Conservation (phyloP, 2,113 vertebrate species). For the Indicator indicator region DNA sequence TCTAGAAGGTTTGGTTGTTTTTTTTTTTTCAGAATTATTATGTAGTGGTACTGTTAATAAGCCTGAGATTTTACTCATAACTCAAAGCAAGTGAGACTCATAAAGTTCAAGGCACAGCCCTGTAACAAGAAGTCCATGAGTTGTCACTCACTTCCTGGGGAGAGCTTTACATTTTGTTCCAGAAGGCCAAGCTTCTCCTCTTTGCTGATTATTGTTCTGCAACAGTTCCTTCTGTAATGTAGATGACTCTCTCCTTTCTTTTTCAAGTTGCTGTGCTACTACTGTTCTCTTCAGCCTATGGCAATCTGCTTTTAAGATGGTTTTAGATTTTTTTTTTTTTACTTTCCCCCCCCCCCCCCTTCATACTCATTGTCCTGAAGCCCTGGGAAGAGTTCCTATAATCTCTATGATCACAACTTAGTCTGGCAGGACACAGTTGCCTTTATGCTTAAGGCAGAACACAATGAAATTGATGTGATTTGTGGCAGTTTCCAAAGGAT, state of each 20-base stretch:
- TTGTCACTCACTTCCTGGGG: background rate
- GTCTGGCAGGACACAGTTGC: background rate
- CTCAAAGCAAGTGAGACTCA: background rate
- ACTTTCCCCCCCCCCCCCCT: too few relatives aligned
- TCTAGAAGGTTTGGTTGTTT: background rate
- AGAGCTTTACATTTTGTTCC: background rate
- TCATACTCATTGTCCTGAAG: background rate
- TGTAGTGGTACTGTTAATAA: background rate
- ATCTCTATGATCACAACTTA: background rate
- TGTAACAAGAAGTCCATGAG: background rate
- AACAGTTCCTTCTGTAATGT: background rate
- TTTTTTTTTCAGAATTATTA: background rate
- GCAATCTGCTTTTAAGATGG: background rate
- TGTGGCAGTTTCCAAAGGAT: background rate
- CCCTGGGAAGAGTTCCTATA: background rate
- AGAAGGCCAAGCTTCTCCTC: background rate
- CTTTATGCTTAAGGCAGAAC: background rate
- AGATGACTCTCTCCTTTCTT: background rate
- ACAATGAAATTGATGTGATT: constrained; percentile 5
- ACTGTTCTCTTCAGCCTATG: background rate
- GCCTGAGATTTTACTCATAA: background rate
- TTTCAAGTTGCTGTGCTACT: background rate
- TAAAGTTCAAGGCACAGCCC: background rate
- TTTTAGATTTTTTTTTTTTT: background rate
- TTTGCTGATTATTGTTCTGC: background rate